Evolutionary conservation across 2,888 invertebrate genomes (phyloP).

Genomic region (Nezara viridula): DNA sequence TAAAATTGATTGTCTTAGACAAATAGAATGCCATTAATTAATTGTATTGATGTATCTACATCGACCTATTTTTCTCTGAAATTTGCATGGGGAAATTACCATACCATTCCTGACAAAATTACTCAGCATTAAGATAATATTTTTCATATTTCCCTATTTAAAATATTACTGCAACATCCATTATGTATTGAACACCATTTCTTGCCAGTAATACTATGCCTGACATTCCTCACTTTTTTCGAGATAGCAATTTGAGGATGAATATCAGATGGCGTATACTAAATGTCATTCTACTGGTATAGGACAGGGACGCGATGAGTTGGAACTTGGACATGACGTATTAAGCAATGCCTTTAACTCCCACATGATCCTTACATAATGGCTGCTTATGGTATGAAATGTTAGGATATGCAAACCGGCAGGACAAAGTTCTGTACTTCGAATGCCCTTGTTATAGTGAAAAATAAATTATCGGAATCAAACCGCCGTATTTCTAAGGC

Average conservation of each 20-base stretch:
- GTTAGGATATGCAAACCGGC: no score
- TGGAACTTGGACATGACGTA: not conserved
- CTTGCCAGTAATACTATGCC: not conserved
- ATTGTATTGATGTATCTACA: no score
- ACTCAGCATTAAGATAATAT: not conserved
- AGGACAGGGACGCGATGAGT: not conserved
- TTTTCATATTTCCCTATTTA: not conserved
- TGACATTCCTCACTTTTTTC: not conserved
- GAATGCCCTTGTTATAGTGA: no score
- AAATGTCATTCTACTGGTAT: not conserved
- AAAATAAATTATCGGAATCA: no score
- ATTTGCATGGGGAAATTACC: no score
- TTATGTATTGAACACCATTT: not conserved
- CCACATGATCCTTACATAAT: not conserved
- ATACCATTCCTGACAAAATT: no score
- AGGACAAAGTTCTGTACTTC: no score
- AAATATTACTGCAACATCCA: not conserved
- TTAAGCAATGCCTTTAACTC: not conserved
- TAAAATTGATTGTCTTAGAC: no score
- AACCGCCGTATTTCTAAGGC: no score
- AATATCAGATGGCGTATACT: not conserved
- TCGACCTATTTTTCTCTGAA: no score
- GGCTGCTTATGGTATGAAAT: no score
- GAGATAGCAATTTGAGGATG: not conserved
- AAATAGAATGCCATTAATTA: no score